These are phyloP conservation scores for Lacanobia wlatinum DNA, from an alignment of 2,888 invertebrate genomes.

Conservation along the genomic window DNA sequence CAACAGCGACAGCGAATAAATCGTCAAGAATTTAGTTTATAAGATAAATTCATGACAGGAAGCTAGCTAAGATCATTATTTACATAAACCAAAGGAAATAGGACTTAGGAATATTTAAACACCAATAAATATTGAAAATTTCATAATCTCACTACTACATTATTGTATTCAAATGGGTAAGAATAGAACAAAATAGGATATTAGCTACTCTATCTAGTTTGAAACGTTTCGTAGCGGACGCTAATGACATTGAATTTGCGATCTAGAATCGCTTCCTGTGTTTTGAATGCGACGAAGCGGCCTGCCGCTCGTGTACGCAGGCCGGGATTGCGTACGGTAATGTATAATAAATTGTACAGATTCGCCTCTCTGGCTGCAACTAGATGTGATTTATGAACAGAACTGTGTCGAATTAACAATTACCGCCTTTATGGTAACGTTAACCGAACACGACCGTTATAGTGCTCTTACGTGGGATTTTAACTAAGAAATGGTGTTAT, in stretches of 20 bases:
- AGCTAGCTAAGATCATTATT: slow-evolving; percentile 40
- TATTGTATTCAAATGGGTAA: slow-evolving; percentile 17
- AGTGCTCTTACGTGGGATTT: slow-evolving; percentile 71
- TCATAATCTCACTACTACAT: slow-evolving; percentile 19
- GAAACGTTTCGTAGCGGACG: slow-evolving; percentile 51
- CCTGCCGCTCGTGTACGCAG: slow-evolving; percentile 33
- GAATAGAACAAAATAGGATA: slow-evolving; percentile 44
- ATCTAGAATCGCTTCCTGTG: slow-evolving; percentile 80
- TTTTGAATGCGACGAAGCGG: slow-evolving; percentile 70
- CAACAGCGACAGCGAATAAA: slow-evolving; percentile 29
- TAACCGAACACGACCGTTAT: slow-evolving; percentile 77
- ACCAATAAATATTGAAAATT: slow-evolving; percentile 47
- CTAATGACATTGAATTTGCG: slow-evolving; percentile 73
- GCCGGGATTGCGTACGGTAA: slow-evolving; percentile 60
- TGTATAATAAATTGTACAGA: slow-evolving; percentile 83
- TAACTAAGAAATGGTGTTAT: slow-evolving; percentile 66
- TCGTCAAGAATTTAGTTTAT: slow-evolving; percentile 30
- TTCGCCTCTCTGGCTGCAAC: slow-evolving; percentile 80
- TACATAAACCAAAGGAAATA: slow-evolving; percentile 42
- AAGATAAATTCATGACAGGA: slow-evolving; percentile 39
- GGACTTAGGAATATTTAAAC: slow-evolving; percentile 39
- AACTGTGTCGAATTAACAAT: slow-evolving; percentile 88
- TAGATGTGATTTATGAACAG: slow-evolving; percentile 85
- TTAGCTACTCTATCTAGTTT: slow-evolving; percentile 33
- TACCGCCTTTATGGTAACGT: slow-evolving; percentile 78